Conservation (phyloP, 1,140 invertebrate species). For the Schlechtendalia chinensis region DNA sequence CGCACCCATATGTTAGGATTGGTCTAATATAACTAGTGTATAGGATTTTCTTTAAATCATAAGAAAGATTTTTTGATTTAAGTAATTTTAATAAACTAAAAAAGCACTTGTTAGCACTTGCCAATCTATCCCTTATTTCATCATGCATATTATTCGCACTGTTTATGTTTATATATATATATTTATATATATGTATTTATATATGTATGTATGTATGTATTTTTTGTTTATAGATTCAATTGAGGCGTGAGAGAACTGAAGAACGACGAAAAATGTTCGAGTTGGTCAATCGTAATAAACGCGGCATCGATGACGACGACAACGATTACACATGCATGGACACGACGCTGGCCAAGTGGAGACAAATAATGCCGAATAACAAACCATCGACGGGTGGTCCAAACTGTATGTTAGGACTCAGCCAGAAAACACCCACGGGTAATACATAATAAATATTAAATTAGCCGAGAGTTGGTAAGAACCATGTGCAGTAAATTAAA, state of each 20-base stretch:
- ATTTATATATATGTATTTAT: background rate
- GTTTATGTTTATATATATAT: no score
- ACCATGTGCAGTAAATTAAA: background rate
- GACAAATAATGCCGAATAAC: slow-evolving; percentile 65
- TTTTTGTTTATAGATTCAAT: slow-evolving; percentile 63
- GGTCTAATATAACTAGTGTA: no score
- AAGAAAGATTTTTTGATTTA: no score
- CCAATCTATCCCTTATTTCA: no score
- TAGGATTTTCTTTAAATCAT: no score
- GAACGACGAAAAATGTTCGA: slow-evolving; percentile 90
- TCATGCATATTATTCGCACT: no score
- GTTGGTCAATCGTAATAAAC: slow-evolving; percentile 69
- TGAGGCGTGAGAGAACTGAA: slow-evolving; percentile 84
- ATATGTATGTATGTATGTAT: no score
- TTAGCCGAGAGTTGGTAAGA: no score
- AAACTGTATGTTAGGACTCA: background rate
- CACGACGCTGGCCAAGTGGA: slow-evolving; percentile 67
- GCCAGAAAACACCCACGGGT: background rate
- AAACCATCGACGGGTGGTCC: slow-evolving; percentile 31
- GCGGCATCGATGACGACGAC: slow-evolving; percentile 55
- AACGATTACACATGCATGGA: slow-evolving; percentile 58
- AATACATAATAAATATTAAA: background rate
- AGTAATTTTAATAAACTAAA: no score
- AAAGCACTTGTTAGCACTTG: no score
- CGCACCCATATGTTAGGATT: no score